phyloP scores from a whole-genome alignment of 2,113 vertebrate genomes.

The Spilogale gracilis region DNA sequence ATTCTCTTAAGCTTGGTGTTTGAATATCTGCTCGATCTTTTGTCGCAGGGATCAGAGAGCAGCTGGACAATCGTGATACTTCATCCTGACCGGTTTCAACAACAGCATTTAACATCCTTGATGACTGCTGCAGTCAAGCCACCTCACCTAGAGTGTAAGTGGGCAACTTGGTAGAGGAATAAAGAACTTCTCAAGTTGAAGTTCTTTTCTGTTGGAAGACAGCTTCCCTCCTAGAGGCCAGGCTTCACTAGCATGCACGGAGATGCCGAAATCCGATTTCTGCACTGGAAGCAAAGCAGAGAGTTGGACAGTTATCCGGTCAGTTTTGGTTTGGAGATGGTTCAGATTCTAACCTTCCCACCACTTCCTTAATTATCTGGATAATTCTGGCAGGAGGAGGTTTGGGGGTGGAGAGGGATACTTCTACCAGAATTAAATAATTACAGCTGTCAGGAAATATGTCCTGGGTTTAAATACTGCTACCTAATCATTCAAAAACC shows the following conservation, averaged over 20 bases:
- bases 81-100: background rate
- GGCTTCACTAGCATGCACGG: background rate
- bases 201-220: constrained; percentile 5
- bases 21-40: constrained; percentile 79
- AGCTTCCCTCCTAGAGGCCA: background rate
- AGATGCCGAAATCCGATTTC: background rate
- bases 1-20: constrained; percentile 75
- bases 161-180: background rate
- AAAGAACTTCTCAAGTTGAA: constrained; percentile 70
- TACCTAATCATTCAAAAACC: constrained; percentile 58
- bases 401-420: constrained; percentile 60
- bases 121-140: background rate
- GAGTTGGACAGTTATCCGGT: background rate
- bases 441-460: constrained; percentile 73
- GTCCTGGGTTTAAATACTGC: constrained; percentile 67
- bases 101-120: background rate
- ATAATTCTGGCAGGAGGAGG: constrained; percentile 68
- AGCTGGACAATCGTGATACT: background rate
- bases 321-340: constrained; percentile 33
- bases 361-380: constrained; percentile 72
- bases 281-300: background rate
- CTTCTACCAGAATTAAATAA: constrained; percentile 69
- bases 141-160: background rate
- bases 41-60: constrained; percentile 76
- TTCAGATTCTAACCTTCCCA: constrained; percentile 68